phyloP scores from a whole-genome alignment of 2,797 vertebrate species.

The Oceanodroma leucorhoa region DNA sequence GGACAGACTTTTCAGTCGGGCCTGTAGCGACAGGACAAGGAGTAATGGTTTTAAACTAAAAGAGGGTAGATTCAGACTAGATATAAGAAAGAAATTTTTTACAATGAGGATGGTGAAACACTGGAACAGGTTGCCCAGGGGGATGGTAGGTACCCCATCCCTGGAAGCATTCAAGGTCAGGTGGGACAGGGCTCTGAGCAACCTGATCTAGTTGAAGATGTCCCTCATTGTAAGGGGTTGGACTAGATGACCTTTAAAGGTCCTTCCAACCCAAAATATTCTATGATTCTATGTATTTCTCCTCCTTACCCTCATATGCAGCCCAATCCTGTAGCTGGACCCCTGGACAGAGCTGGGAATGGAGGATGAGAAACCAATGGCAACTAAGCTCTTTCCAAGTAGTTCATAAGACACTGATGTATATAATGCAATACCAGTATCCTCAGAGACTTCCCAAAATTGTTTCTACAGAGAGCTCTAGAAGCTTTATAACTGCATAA shows the following conservation, averaged over 20 bases:
- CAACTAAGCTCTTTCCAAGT: not conserved
- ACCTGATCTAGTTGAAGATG: not conserved
- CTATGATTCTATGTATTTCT: not conserved
- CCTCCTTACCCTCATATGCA: not conserved
- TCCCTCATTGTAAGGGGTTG: not conserved
- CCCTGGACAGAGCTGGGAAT: not conserved
- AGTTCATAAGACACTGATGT: not conserved
- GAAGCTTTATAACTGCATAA: not conserved
- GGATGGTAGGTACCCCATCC: not conserved
- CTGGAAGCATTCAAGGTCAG: not conserved
- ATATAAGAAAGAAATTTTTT: not conserved
- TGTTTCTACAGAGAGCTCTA: not conserved
- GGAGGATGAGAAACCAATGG: not conserved
- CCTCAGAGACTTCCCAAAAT: not conserved
- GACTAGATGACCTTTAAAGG: not conserved
- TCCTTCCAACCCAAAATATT: not conserved
- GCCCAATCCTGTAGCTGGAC: not conserved
- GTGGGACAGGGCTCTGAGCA: accelerated
- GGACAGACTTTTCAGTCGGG: not conserved
- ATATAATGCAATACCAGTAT: not conserved
- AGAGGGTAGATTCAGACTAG: not conserved
- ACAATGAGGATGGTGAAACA: accelerated
- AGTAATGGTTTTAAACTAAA: not conserved
- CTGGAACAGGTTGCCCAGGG: not conserved
- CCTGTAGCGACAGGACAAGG: not conserved